Percentiles rank a stretch among this genome's conserved stretches.
Conservation (phyloP, 1,140 invertebrate genomes). For the Brachionus rotundiformis region DNA sequence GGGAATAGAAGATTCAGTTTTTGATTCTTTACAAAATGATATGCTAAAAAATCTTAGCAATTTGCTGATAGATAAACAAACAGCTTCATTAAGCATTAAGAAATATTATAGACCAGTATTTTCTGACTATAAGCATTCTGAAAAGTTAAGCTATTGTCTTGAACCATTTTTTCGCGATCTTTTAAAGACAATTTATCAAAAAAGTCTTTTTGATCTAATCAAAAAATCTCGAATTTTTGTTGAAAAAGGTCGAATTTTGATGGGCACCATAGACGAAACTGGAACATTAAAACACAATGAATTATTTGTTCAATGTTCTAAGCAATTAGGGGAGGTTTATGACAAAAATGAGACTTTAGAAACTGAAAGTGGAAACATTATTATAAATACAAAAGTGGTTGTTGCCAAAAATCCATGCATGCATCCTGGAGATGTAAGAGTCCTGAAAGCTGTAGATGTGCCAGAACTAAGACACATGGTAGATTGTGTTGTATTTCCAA, state of each 20-base stretch:
- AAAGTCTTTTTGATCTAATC: neutral
- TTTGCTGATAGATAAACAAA: neutral
- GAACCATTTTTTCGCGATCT: slow-evolving; percentile 2
- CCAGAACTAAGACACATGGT: slow-evolving; percentile 58
- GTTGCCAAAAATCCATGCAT: slow-evolving; percentile 39
- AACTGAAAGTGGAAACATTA: neutral
- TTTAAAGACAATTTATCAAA: neutral
- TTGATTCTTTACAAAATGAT: neutral
- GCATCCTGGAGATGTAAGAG: slow-evolving; percentile 59
- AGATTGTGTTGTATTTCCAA: slow-evolving; percentile 65
- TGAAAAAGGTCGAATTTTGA: neutral
- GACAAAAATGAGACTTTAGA: neutral
- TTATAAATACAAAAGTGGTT: neutral
- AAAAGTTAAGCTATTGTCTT: neutral
- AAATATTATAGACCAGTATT: neutral
- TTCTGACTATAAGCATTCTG: neutral
- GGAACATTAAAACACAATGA: neutral
- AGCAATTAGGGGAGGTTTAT: neutral
- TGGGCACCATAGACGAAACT: slow-evolving; percentile 23
- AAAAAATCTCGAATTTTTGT: slow-evolving; percentile 31
- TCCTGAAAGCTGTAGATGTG: slow-evolving; percentile 61
- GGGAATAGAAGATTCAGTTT: neutral
- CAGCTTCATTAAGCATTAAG: neutral
- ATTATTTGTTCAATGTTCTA: slow-evolving; percentile 40
- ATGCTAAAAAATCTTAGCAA: neutral